These are phyloP conservation scores for Drosophila cardini DNA, from an alignment of 1,140 invertebrate species.

Conservation along the genomic window DNA sequence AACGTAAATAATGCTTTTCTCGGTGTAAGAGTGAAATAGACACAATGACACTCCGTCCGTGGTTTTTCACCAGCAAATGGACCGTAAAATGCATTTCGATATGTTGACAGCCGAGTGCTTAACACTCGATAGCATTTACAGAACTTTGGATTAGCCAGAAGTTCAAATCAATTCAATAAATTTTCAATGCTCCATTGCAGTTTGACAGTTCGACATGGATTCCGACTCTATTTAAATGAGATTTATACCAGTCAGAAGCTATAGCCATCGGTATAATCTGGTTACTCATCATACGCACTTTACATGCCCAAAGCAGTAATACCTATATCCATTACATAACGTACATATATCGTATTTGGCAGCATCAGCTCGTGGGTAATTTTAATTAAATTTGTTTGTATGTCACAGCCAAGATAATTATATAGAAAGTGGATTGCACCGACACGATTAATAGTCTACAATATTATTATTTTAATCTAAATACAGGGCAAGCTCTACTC, in stretches of 20 bases:
- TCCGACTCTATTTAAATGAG: constrained; percentile 33
- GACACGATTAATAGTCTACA: background rate
- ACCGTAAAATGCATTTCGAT: constrained; percentile 64
- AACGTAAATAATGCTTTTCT: constrained; percentile 67
- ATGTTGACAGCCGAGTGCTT: constrained; percentile 28
- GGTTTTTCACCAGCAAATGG: constrained; percentile 44
- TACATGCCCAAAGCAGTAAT: background rate
- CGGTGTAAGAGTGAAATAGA: constrained; percentile 4
- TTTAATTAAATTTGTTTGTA: constrained; percentile 1
- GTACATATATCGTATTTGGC: background rate
- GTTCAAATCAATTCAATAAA: constrained; percentile 44
- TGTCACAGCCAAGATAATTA: background rate
- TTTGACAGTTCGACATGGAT: constrained; percentile 17
- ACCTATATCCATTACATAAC: background rate
- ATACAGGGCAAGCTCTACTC: no score
- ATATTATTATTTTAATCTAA: background rate
- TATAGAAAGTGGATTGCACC: background rate
- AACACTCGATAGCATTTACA: constrained; percentile 30
- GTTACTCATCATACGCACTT: background rate
- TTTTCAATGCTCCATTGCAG: constrained; percentile 16
- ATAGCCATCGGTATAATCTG: constrained; percentile 7
- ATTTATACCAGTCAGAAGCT: constrained; percentile 16
- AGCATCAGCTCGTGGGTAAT: background rate
- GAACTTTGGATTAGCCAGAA: constrained; percentile 24
- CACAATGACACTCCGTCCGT: background rate